These are phyloP conservation scores for Ceraclea dissimilis DNA, from an alignment of 2,888 invertebrate genomes.

Conservation along the genomic window DNA sequence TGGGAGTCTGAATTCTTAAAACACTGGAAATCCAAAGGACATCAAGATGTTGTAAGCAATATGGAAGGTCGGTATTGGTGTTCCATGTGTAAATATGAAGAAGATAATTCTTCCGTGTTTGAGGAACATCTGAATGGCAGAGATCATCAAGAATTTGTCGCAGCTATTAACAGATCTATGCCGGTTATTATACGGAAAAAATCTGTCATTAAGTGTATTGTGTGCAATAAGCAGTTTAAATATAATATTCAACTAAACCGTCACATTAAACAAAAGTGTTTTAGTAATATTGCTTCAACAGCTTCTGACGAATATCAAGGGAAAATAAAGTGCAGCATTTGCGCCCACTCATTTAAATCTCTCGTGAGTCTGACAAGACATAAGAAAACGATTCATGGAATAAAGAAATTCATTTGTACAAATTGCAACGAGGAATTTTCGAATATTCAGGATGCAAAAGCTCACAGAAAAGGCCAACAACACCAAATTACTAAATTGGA, in stretches of 20 bases:
- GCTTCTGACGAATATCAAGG: conserved; percentile 61
- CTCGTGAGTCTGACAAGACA: conserved; percentile 61
- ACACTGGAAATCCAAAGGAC: conserved; percentile 66
- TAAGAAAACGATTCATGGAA: conserved; percentile 52
- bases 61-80: conserved; percentile 62
- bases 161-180: conserved; percentile 71
- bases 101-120: conserved; percentile 58
- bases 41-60: conserved; percentile 44
- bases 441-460: conserved; percentile 52
- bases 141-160: conserved; percentile 64
- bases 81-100: conserved; percentile 64
- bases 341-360: conserved; percentile 53
- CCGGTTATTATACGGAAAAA: conserved; percentile 70
- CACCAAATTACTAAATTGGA: conserved; percentile 55
- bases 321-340: conserved; percentile 53
- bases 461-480: conserved; percentile 56
- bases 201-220: conserved; percentile 53
- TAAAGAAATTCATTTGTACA: conserved; percentile 57
- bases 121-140: conserved; percentile 56
- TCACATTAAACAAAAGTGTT: conserved; percentile 48
- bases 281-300: conserved; percentile 34
- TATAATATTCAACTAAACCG: conserved; percentile 67
- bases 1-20: conserved; percentile 59
- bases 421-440: conserved; percentile 59
- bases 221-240: conserved; percentile 61